Conservation (phyloP, 2,113 vertebrate genomes). For the Cygnus buccinator region DNA sequence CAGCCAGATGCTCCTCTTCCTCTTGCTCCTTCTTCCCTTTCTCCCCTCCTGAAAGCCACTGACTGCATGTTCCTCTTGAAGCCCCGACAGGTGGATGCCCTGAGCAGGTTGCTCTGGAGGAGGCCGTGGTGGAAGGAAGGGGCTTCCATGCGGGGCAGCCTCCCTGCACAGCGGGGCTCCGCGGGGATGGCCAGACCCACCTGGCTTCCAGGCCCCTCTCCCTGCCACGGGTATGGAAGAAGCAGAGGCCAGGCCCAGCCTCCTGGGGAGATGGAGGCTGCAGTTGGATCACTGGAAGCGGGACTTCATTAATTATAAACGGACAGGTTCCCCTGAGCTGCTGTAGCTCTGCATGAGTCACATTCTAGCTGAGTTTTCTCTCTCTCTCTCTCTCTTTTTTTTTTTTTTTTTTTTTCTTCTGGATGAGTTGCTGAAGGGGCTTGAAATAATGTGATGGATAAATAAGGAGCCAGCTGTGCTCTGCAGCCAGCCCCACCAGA, state of each 20-base stretch:
- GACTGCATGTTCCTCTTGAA: background rate
- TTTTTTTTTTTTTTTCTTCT: background rate
- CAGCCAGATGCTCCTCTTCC: background rate
- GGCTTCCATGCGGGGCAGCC: background rate
- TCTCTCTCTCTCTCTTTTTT: background rate
- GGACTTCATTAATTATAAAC: conserved; percentile 38
- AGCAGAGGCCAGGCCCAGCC: background rate
- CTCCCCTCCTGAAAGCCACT: background rate
- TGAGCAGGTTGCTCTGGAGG: background rate
- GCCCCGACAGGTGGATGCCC: background rate
- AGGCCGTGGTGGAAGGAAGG: background rate
- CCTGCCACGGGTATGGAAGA: background rate
- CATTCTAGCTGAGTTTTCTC: background rate
- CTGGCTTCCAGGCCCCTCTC: background rate
- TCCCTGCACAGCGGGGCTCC: background rate
- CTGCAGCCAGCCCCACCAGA: background rate
- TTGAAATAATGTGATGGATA: conserved; percentile 12
- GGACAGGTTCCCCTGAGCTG: background rate
- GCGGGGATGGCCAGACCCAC: background rate
- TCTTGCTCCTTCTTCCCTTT: background rate
- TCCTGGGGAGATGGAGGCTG: background rate
- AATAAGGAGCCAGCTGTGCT: conserved; percentile 34
- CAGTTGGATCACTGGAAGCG: background rate
- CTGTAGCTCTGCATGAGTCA: background rate
- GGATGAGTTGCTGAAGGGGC: background rate